These are phyloP conservation scores for Gallinago solitaria DNA, from an alignment of 2,797 vertebrate genomes.

Conservation along the genomic window DNA sequence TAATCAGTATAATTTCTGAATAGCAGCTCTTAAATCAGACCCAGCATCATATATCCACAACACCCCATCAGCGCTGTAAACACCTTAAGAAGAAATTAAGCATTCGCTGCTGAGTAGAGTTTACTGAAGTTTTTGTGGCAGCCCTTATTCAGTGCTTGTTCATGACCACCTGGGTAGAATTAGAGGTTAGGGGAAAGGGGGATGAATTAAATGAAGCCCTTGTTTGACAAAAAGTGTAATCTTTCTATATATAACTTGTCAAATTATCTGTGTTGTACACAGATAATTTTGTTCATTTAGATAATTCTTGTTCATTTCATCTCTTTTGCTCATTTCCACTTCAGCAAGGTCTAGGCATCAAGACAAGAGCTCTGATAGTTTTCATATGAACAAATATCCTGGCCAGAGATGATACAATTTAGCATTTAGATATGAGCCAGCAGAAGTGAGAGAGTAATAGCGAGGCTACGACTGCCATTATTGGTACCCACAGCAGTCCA, in stretches of 20 bases:
- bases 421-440: background rate
- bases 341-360: background rate
- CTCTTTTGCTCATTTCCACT: background rate
- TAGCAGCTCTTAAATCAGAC: background rate
- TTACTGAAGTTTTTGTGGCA: background rate
- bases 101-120: background rate
- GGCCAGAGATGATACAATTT: background rate
- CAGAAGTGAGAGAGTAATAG: background rate
- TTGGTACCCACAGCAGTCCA: background rate
- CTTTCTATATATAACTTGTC: background rate
- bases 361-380: background rate
- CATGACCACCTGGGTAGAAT: background rate
- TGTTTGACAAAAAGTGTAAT: background rate
- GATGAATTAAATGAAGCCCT: background rate
- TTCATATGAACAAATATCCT: background rate
- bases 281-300: background rate
- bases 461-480: background rate
- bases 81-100: background rate
- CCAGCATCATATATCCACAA: background rate
- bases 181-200: fast-evolving
- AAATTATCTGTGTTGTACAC: background rate
- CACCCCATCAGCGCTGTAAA: background rate
- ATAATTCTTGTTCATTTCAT: background rate
- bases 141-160: background rate
- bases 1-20: background rate